These are phyloP conservation scores for Nibea coibor DNA, from an alignment of 2,113 vertebrate species.

Conservation along the genomic window DNA sequence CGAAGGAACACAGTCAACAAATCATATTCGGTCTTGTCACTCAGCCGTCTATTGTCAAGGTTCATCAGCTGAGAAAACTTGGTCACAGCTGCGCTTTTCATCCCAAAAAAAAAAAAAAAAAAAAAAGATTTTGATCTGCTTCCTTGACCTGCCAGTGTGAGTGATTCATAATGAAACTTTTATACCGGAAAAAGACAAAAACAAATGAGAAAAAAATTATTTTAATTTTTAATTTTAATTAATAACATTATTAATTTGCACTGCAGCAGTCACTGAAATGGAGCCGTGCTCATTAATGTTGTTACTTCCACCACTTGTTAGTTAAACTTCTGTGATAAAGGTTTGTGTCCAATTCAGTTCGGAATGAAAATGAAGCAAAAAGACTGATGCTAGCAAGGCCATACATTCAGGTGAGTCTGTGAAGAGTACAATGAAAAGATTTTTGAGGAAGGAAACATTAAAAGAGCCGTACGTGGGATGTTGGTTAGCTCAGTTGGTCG, in stretches of 20 bases:
- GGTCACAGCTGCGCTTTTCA: constrained; percentile 22
- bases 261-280: not conserved
- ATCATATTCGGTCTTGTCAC: not conserved
- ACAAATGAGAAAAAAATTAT: not conserved
- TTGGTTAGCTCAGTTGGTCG: no score
- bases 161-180: not conserved
- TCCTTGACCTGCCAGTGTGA: not conserved
- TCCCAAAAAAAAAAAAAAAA: no score
- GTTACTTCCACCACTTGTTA: not conserved
- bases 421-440: not conserved
- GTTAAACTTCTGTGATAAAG: not conserved
- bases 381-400: not conserved
- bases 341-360: not conserved
- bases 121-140: not conserved
- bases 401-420: not conserved
- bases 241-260: not conserved
- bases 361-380: not conserved
- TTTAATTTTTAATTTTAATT: not conserved
- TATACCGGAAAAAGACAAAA: not conserved
- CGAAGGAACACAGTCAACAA: constrained; percentile 9
- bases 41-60: not conserved
- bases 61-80: not conserved
- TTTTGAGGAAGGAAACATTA: not conserved
- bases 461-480: no score
- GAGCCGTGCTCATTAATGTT: not conserved